phyloP scores from a whole-genome alignment of 2,888 invertebrate genomes.

The Callyntrura guangdongensis region DNA sequence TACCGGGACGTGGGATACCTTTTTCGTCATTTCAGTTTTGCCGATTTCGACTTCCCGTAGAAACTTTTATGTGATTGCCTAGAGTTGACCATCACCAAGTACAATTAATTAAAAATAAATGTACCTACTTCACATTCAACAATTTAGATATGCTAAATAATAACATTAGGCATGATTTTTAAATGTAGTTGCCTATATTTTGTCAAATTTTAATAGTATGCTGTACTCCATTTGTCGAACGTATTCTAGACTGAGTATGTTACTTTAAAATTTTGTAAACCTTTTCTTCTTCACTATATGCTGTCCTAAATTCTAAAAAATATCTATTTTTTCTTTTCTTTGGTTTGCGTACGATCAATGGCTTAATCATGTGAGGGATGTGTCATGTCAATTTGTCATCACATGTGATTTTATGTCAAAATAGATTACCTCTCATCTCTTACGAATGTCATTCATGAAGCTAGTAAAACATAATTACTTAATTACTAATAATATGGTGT shows the following conservation, averaged over 20 bases:
- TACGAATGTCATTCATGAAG: no score
- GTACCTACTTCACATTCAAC: neutral
- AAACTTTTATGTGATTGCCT: neutral
- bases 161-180: slow-evolving; percentile 39
- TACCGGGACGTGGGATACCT: neutral
- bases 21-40: neutral
- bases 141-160: slow-evolving; percentile 15
- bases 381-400: slow-evolving; percentile 69
- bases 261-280: neutral
- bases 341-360: neutral
- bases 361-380: neutral
- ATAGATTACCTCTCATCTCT: neutral
- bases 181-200: slow-evolving; percentile 3
- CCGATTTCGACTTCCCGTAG: neutral
- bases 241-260: neutral
- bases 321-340: neutral
- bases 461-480: neutral
- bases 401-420: neutral
- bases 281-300: neutral
- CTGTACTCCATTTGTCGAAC: neutral
- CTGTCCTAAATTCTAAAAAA: neutral
- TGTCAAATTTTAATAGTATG: neutral
- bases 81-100: neutral
- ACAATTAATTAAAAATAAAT: neutral
- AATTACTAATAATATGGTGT: no score